These are phyloP conservation scores for Coregonus ussuriensis DNA, from an alignment of 2,797 vertebrate species.

Conservation along the genomic window DNA sequence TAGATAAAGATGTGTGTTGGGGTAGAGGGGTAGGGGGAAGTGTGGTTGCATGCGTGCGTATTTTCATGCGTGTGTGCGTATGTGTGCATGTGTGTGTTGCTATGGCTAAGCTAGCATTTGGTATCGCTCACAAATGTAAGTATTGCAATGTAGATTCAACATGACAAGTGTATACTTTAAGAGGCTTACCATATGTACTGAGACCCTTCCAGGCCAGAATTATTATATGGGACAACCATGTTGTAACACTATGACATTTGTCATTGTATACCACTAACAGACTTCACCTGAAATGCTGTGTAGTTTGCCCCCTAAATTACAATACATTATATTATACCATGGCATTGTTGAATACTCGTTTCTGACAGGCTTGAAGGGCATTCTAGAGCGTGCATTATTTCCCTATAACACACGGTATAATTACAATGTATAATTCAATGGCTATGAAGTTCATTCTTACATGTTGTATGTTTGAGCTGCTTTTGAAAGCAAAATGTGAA, in stretches of 20 bases:
- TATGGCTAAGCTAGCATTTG: conserved; percentile 8
- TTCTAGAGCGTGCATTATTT: too few species aligned
- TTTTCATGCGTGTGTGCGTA: not conserved
- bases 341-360: too few species aligned
- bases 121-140: conserved; percentile 16
- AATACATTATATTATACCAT: too few species aligned
- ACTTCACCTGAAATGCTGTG: conserved; percentile 4
- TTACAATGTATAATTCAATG: too few species aligned
- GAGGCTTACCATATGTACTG: conserved; percentile 5
- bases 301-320: not conserved
- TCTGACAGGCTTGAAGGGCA: too few species aligned
- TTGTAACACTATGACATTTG: conserved; percentile 7
- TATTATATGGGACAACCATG: conserved; percentile 2
- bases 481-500: too few species aligned
- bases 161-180: conserved; percentile 25
- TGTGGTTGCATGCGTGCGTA: not conserved
- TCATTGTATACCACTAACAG: not conserved
- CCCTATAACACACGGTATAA: too few species aligned
- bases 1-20: conserved; percentile 12
- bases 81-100: conserved; percentile 14
- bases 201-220: not conserved
- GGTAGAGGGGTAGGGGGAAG: not conserved
- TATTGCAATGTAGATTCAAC: conserved; percentile 31
- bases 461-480: too few species aligned
- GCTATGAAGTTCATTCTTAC: too few species aligned